A percentile compares a stretch with the other conserved stretches of the same genome.
Evolutionary conservation across 2,797 vertebrate genomes (phyloP).

Genomic region (Pseudochromis fuscus): DNA sequence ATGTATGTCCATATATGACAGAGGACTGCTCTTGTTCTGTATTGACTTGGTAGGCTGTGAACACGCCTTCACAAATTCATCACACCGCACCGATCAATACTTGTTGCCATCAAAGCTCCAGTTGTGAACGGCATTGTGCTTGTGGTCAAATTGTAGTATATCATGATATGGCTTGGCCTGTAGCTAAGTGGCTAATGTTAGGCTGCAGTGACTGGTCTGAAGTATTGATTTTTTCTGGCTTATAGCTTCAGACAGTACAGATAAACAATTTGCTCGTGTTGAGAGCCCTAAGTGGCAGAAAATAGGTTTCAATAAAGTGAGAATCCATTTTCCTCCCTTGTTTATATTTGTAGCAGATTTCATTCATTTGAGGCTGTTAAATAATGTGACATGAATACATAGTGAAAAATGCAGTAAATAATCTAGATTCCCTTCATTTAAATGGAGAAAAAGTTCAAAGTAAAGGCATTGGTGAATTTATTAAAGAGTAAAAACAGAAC

Average conservation of each 20-base stretch:
- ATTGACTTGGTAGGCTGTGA: no score
- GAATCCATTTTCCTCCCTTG: background rate
- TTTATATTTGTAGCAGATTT: background rate
- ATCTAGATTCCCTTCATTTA: background rate
- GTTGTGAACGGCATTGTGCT: background rate
- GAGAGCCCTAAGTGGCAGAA: conserved; percentile 2
- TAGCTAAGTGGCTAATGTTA: background rate
- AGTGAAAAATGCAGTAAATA: background rate
- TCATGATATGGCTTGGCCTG: background rate
- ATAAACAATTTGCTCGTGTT: conserved; percentile 1
- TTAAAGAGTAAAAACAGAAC: background rate
- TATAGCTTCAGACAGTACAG: background rate
- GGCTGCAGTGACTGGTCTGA: conserved; percentile 10
- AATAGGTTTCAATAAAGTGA: background rate
- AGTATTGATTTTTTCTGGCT: conserved; percentile 11
- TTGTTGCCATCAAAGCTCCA: background rate
- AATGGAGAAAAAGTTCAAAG: background rate
- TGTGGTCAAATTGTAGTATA: conserved; percentile 3
- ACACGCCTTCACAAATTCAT: background rate
- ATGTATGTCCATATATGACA: conserved; percentile 14
- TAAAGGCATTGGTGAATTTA: background rate
- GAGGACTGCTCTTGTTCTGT: background rate
- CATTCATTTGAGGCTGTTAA: background rate
- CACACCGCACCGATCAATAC: background rate
- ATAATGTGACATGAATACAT: background rate